Evolutionary conservation across 2,113 vertebrate genomes (phyloP).

Genomic region (Actinemys pallida): DNA sequence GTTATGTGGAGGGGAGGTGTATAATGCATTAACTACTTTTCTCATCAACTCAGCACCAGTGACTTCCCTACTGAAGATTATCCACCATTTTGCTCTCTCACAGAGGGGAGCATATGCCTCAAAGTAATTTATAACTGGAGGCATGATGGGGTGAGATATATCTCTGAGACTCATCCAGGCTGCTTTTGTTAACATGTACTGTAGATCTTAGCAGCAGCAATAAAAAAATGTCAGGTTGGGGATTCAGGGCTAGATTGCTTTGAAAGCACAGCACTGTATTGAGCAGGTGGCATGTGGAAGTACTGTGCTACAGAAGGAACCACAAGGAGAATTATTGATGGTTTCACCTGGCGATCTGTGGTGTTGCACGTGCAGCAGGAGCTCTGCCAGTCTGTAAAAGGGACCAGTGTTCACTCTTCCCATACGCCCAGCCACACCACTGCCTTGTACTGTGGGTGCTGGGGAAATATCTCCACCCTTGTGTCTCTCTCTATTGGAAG

Average conservation of each 20-base stretch:
- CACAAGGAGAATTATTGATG: not conserved
- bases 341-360: not conserved
- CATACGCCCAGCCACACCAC: not conserved
- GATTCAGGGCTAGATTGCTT: not conserved
- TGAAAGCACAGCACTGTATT: not conserved
- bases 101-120: not conserved
- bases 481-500: not conserved
- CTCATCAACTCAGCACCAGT: not conserved
- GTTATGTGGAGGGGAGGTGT: not conserved
- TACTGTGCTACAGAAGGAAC: not conserved
- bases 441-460: not conserved
- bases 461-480: not conserved
- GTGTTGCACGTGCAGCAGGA: rapidly evolving
- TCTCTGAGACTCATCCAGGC: not conserved
- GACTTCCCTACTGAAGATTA: not conserved
- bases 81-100: not conserved
- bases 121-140: not conserved
- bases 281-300: not conserved
- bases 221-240: not conserved
- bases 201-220: not conserved
- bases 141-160: not conserved
- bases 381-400: not conserved
- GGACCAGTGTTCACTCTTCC: not conserved
- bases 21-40: not conserved
- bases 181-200: not conserved